Percentiles rank a stretch among this genome's conserved stretches.
phyloP scores from a whole-genome alignment of 2,113 vertebrate species.

The Alethe diademata region DNA sequence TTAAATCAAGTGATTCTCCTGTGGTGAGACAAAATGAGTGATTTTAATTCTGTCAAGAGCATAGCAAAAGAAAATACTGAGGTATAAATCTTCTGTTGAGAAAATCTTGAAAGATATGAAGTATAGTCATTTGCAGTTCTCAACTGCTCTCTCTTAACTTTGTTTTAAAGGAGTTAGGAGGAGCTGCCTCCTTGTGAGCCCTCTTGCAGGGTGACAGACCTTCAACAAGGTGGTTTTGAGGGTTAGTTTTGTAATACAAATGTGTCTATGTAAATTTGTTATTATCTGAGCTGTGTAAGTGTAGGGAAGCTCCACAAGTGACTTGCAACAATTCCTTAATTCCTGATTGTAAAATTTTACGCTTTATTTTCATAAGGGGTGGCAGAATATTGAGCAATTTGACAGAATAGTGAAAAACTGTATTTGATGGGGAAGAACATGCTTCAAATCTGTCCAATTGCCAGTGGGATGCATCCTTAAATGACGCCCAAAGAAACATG shows the following conservation, averaged over 20 bases:
- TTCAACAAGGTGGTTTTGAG: background rate
- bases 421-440: background rate
- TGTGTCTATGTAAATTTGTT: background rate
- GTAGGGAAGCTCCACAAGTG: background rate
- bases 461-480: background rate
- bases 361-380: background rate
- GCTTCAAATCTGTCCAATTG: background rate
- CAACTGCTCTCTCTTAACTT: background rate
- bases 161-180: background rate
- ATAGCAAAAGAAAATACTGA: background rate
- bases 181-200: background rate
- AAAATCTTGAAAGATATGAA: background rate
- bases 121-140: background rate
- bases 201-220: background rate
- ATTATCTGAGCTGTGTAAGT: background rate
- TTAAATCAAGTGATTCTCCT: background rate
- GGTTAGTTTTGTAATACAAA: background rate
- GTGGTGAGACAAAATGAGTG: background rate
- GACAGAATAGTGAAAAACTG: background rate
- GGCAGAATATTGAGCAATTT: background rate
- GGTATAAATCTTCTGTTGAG: background rate
- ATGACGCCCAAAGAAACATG: background rate
- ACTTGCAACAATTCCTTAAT: background rate
- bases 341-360: background rate
- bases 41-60: background rate